A percentile compares a stretch with the other conserved stretches of the same genome.
Evolutionary conservation across 2,113 vertebrate genomes (phyloP).

Genomic region (Tauraco erythrolophus): DNA sequence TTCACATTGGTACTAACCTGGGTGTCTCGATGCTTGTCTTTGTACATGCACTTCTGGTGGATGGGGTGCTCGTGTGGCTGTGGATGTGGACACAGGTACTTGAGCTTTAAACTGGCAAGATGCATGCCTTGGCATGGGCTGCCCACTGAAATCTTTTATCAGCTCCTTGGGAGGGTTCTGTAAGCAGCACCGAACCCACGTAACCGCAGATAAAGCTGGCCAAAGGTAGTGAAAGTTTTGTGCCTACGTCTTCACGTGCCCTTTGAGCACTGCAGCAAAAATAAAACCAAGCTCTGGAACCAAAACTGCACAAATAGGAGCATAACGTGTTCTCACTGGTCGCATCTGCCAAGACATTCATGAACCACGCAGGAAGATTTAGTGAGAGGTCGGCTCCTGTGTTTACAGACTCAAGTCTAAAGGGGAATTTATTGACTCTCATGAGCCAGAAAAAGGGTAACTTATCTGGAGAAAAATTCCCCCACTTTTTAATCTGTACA

Average conservation of each 20-base stretch:
- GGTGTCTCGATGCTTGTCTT: rapidly evolving
- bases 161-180: not conserved
- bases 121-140: not conserved
- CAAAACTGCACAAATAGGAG: conserved; percentile 9
- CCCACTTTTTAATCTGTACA: not conserved
- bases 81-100: not conserved
- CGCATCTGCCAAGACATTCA: conserved; percentile 26
- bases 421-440: not conserved
- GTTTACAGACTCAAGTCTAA: not conserved
- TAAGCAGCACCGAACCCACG: not conserved
- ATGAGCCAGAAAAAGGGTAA: not conserved
- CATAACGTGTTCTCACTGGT: conserved; percentile 2
- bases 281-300: not conserved
- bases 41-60: not conserved
- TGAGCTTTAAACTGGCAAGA: not conserved
- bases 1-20: rapidly evolving
- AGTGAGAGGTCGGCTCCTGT: not conserved
- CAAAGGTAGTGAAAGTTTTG: not conserved
- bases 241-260: not conserved
- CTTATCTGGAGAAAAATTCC: not conserved
- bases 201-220: not conserved
- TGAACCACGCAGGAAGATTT: conserved; percentile 22
- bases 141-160: not conserved
- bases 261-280: not conserved
- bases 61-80: not conserved